phyloP scores from a whole-genome alignment of 2,797 vertebrate species.

The Siniperca obscura region DNA sequence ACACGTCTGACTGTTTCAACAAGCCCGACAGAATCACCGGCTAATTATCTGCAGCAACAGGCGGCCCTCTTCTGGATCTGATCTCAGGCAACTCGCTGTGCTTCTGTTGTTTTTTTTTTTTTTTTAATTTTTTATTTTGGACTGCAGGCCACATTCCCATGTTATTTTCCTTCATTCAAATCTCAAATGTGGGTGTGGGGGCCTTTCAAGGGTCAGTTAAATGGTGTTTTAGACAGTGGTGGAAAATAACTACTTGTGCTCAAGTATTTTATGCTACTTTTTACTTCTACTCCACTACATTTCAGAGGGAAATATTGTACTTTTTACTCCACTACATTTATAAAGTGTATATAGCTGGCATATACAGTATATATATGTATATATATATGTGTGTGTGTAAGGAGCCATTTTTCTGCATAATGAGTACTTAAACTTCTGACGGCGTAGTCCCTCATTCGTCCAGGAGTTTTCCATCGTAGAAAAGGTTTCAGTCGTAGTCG shows the following conservation, averaged over 20 bases:
- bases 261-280: neutral
- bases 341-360: no score
- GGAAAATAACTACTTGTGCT: neutral
- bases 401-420: neutral
- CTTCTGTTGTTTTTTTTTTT: neutral
- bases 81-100: neutral
- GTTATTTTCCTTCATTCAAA: neutral
- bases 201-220: neutral
- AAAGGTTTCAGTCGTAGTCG: no score
- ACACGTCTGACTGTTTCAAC: neutral
- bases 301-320: no score
- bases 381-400: no score
- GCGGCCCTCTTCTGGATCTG: neutral
- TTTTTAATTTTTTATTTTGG: neutral
- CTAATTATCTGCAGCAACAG: conserved; percentile 12
- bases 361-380: no score
- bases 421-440: neutral
- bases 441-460: no score
- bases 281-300: neutral
- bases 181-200: neutral
- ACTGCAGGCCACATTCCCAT: neutral
- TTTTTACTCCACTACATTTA: no score
- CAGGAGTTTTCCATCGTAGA: no score
- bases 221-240: neutral
- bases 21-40: neutral